Conservation (phyloP, 2,797 vertebrate species). For the Xiphophorus birchmanni region DNA sequence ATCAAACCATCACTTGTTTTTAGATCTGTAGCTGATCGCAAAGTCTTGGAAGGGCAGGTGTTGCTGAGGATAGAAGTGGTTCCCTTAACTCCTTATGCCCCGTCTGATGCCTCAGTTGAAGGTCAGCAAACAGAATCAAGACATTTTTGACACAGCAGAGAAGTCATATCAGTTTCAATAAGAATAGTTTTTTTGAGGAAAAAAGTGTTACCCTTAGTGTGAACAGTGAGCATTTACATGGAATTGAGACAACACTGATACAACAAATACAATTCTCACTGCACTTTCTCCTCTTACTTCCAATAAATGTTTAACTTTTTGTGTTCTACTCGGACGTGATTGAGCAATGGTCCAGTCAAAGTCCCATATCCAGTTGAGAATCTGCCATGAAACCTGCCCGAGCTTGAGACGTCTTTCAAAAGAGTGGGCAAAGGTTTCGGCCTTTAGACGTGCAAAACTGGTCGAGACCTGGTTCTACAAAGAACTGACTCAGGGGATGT, state of each 20-base stretch:
- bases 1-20: not conserved
- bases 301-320: not conserved
- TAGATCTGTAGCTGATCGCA: not conserved
- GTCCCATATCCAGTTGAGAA: not conserved
- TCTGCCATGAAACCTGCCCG: not conserved
- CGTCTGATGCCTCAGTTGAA: not conserved
- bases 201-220: not conserved
- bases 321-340: too few species aligned
- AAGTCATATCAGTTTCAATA: not conserved
- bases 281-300: not conserved
- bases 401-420: not conserved
- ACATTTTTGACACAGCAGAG: not conserved
- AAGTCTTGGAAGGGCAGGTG: not conserved
- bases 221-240: not conserved
- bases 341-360: not conserved
- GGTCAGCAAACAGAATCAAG: not conserved
- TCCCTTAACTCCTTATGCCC: not conserved
- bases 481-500: not conserved
- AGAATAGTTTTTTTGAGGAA: not conserved
- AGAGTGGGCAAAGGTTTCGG: not conserved
- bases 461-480: not conserved
- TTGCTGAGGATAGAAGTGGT: not conserved
- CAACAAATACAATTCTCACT: not conserved
- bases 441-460: not conserved
- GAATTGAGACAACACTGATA: not conserved